Conservation (phyloP, 2,113 vertebrate species). For the Cyprinus carpio region DNA sequence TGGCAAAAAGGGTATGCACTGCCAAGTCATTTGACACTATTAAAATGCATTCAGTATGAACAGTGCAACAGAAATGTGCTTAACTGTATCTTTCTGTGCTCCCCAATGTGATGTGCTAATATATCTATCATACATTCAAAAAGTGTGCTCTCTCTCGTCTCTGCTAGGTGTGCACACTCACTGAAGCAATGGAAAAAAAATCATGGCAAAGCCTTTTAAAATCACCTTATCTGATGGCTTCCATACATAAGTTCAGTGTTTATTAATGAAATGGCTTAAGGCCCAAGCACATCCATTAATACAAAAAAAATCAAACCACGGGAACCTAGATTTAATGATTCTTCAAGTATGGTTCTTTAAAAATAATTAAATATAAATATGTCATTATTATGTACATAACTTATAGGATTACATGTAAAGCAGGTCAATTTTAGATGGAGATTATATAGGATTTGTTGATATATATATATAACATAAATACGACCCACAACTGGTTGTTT, state of each 20-base stretch:
- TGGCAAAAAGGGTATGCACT: conserved; percentile 79
- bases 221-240: neutral
- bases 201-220: neutral
- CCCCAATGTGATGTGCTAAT: conserved; percentile 69
- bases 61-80: conserved; percentile 76
- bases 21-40: conserved; percentile 71
- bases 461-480: neutral
- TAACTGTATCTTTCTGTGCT: conserved; percentile 65
- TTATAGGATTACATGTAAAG: neutral
- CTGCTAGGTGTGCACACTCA: conserved; percentile 41
- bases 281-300: neutral
- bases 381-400: conserved; percentile 6
- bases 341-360: neutral
- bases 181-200: neutral
- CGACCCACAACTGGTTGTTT: neutral
- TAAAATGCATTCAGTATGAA: conserved; percentile 70
- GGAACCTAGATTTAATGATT: neutral
- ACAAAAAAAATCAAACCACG: neutral
- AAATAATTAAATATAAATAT: conserved; percentile 13
- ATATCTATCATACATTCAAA: conserved; percentile 70
- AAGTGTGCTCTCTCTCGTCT: conserved; percentile 39
- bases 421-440: neutral
- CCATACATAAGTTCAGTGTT: neutral
- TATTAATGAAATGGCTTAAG: neutral
- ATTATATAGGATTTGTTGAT: neutral